phyloP scores from a whole-genome alignment of 2,797 vertebrate species.

The Enteromius radiatus region DNA sequence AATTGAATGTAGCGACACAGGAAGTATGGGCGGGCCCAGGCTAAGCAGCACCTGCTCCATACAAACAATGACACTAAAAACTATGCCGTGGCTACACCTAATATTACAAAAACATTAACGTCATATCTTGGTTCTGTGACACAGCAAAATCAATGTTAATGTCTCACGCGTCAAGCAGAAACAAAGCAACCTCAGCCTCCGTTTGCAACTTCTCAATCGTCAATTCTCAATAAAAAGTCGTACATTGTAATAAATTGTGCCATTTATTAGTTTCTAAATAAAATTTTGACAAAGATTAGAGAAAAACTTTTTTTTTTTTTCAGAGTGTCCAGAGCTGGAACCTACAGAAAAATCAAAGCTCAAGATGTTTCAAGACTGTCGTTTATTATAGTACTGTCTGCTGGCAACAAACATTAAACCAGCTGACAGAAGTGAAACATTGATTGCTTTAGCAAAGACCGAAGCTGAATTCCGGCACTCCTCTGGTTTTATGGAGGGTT shows the following conservation, averaged over 20 bases:
- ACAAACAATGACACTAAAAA: too few relatives aligned
- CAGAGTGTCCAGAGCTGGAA: neutral
- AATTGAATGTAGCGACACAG: too few relatives aligned
- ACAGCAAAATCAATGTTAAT: too few relatives aligned
- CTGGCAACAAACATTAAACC: neutral
- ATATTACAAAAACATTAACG: too few relatives aligned
- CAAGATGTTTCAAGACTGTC: neutral
- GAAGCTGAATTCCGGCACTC: conserved; percentile 14
- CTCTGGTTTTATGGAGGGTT: conserved; percentile 23
- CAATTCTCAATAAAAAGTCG: neutral
- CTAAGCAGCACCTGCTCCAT: too few relatives aligned
- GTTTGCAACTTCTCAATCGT: too few relatives aligned
- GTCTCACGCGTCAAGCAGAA: too few relatives aligned
- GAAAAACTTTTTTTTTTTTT: too few relatives aligned
- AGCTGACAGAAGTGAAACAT: neutral
- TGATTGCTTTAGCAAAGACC: neutral
- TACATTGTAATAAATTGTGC: neutral
- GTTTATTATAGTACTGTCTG: neutral
- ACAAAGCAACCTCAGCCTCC: too few relatives aligned
- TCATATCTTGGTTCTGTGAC: too few relatives aligned
- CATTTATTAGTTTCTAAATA: neutral
- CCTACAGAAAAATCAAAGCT: neutral
- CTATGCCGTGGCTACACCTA: too few relatives aligned
- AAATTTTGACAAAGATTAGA: neutral
- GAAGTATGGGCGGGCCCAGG: too few relatives aligned